phyloP scores from a whole-genome alignment of 37 sponge, comb jelly and placozoan genomes.

The Tethya wilhelma region DNA sequence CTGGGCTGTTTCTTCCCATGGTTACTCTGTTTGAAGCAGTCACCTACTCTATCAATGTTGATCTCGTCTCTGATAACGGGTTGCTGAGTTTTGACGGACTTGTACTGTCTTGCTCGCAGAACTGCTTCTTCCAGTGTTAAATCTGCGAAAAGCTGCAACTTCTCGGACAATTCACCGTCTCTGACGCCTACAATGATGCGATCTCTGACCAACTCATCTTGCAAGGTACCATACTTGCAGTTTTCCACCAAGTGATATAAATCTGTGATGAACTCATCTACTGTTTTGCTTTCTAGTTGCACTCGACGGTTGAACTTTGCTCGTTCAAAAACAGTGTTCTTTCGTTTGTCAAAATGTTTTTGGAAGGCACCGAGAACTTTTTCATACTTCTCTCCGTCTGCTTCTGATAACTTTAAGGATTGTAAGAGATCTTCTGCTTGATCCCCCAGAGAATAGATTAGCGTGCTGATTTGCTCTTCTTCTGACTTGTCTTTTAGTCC shows the following conservation, averaged over 20 bases:
- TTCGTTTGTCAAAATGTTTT: conserved; percentile 1
- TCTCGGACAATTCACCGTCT: conserved; percentile 34
- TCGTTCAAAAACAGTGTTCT: conserved; percentile 47
- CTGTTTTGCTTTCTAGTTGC: conserved; percentile 46
- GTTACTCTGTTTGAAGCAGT: not conserved
- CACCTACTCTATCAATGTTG: not conserved
- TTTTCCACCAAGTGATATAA: conserved; percentile 26
- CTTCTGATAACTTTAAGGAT: conserved; percentile 8
- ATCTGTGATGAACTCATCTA: conserved; percentile 35
- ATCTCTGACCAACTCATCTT: conserved; percentile 33
- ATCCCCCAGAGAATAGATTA: conserved; percentile 35
- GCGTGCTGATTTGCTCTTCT: conserved; percentile 36
- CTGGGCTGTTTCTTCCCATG: not conserved
- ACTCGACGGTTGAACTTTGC: conserved; percentile 49
- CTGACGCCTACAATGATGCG: conserved; percentile 36
- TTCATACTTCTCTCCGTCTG: conserved; percentile 24
- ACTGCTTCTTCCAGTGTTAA: conserved; percentile 25
- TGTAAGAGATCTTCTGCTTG: conserved; percentile 39
- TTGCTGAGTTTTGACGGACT: not conserved
- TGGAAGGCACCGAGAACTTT: conserved; percentile 2
- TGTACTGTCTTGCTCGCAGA: conserved; percentile 1
- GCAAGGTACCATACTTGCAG: conserved; percentile 19
- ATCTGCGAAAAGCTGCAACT: conserved; percentile 14
- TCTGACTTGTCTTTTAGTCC: conserved; percentile 22
- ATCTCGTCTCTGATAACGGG: not conserved